Percentiles rank a stretch among this genome's conserved stretches.
phyloP scores from a whole-genome alignment of 2,888 invertebrate genomes.

The Nezara viridula region DNA sequence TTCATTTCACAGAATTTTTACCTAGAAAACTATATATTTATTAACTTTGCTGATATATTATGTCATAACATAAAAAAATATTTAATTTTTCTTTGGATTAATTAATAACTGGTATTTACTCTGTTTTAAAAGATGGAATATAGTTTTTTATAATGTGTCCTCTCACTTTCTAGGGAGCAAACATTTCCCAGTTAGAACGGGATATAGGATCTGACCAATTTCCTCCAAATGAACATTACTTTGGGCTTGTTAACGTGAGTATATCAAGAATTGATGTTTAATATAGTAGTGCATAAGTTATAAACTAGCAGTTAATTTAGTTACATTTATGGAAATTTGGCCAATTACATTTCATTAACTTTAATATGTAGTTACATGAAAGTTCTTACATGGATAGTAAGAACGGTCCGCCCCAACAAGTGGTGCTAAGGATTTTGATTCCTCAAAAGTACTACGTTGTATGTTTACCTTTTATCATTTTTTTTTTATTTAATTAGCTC shows the following conservation, averaged over 20 bases:
- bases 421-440: too few relatives aligned
- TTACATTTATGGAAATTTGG: too few relatives aligned
- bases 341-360: too few relatives aligned
- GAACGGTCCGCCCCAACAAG: too few relatives aligned
- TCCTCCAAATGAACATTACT: conserved; percentile 98
- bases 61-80: not conserved
- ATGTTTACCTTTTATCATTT: too few relatives aligned
- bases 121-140: not conserved
- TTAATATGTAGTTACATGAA: too few relatives aligned
- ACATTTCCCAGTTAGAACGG: conserved; percentile 98
- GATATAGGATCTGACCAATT: conserved; percentile 99
- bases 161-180: conserved; percentile 86
- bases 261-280: conserved; percentile 58
- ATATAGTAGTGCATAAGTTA: not conserved
- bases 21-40: not conserved
- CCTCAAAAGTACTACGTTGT: too few relatives aligned
- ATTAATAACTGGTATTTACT: not conserved
- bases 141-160: not conserved
- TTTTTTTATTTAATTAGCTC: too few relatives aligned
- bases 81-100: not conserved
- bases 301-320: too few relatives aligned
- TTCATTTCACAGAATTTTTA: not conserved
- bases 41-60: not conserved
- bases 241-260: conserved; percentile 98
- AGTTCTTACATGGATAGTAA: too few relatives aligned